Conservation (phyloP, 2,797 vertebrate genomes). For the Crocidura indochinensis region DNA sequence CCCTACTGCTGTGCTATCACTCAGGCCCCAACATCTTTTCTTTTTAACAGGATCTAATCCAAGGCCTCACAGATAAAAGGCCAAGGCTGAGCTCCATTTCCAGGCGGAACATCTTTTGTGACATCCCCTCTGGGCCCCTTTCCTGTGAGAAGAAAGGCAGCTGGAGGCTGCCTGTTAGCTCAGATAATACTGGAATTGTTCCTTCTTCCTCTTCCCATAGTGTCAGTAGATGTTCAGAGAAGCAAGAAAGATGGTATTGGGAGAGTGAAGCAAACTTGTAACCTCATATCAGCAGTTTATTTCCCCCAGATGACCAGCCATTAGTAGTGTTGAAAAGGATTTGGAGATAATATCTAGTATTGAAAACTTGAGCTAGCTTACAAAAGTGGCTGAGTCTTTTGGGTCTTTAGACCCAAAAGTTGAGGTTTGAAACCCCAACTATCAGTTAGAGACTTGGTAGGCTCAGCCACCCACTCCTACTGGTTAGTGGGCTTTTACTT, state of each 20-base stretch:
- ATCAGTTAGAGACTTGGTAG: background rate
- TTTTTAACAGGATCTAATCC: too few relatives aligned
- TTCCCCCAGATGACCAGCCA: background rate
- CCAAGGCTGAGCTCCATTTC: too few relatives aligned
- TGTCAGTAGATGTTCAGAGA: background rate
- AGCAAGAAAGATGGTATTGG: background rate
- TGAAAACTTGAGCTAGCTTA: conserved; percentile 30
- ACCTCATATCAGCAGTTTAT: conserved; percentile 15
- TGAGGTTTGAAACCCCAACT: conserved; percentile 11
- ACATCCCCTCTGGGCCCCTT: background rate
- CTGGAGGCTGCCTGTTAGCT: background rate
- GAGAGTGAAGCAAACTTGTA: conserved; percentile 38
- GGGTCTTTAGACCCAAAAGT: background rate
- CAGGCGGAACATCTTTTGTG: background rate
- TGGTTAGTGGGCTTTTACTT: background rate
- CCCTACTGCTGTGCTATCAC: too few relatives aligned
- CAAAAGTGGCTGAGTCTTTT: background rate
- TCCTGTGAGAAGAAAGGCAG: background rate
- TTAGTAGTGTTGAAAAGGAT: background rate
- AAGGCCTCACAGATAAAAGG: too few relatives aligned
- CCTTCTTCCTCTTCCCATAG: background rate
- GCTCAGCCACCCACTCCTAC: background rate
- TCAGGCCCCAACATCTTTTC: background rate
- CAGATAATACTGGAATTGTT: background rate
- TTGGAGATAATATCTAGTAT: conserved; percentile 32